Conservation (phyloP, 2,888 invertebrate species). For the Ochropacha duplaris region DNA sequence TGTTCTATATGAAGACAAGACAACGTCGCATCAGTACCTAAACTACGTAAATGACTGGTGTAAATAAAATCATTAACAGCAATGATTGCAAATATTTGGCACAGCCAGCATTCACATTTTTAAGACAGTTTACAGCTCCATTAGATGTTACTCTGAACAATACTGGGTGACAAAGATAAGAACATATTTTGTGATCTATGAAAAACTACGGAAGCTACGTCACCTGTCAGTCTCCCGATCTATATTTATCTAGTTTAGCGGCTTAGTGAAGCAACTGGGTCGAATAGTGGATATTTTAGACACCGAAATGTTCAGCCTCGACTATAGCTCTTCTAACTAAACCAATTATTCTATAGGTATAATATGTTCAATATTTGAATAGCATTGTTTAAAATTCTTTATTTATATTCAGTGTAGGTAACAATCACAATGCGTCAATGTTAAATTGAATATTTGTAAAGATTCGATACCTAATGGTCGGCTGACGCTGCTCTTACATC, state of each 20-base stretch:
- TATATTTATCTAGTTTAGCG: slow-evolving; percentile 49
- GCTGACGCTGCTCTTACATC: slow-evolving; percentile 51
- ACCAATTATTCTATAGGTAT: slow-evolving; percentile 22
- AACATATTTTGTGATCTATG: slow-evolving; percentile 1
- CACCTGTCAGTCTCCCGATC: slow-evolving; percentile 43
- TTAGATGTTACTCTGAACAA: background rate
- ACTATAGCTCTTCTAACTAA: slow-evolving; percentile 20
- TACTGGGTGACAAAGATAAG: background rate
- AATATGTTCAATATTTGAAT: background rate
- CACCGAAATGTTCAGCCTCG: slow-evolving; percentile 29
- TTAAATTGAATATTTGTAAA: slow-evolving; percentile 33
- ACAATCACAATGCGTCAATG: slow-evolving; percentile 27
- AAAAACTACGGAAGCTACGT: slow-evolving; percentile 24
- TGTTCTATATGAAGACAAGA: slow-evolving; percentile 19
- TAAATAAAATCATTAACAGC: background rate
- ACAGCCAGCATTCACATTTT: background rate
- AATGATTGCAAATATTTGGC: background rate
- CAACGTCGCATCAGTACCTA: slow-evolving; percentile 13
- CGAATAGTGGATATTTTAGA: slow-evolving; percentile 35
- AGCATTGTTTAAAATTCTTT: background rate
- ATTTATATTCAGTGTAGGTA: background rate
- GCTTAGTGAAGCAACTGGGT: slow-evolving; percentile 44
- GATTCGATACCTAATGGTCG: slow-evolving; percentile 19
- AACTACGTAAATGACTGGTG: slow-evolving; percentile 7
- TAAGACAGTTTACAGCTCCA: background rate